These are phyloP conservation scores for Pogonocherus hispidulus DNA, from an alignment of 2,888 invertebrate species.

Conservation along the genomic window DNA sequence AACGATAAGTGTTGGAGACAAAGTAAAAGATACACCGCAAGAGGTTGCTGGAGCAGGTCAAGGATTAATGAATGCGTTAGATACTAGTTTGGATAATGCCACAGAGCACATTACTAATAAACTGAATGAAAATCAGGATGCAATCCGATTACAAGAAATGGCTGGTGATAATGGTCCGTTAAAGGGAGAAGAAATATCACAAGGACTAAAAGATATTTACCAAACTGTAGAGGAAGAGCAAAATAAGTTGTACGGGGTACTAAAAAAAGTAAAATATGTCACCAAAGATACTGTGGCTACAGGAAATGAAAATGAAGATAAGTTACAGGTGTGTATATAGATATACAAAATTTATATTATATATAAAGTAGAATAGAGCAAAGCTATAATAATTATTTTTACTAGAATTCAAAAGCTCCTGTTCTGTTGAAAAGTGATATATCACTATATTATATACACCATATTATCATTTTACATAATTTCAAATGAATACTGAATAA, in stretches of 20 bases:
- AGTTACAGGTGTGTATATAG: background rate
- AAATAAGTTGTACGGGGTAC: background rate
- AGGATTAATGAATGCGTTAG: background rate
- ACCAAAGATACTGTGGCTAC: background rate
- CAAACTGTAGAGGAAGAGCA: background rate
- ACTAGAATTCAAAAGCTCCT: no score
- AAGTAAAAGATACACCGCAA: background rate
- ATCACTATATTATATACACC: no score
- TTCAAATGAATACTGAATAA: no score
- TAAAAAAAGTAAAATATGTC: background rate
- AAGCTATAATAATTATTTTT: no score
- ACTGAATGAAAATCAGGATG: background rate
- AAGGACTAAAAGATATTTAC: background rate
- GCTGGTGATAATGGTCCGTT: background rate
- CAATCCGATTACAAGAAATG: background rate
- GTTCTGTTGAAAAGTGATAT: no score
- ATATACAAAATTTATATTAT: no score
- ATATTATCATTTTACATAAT: no score
- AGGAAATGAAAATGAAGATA: background rate
- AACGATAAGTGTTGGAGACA: background rate
- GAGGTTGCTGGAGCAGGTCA: background rate
- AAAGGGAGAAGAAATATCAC: background rate
- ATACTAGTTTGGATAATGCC: no score
- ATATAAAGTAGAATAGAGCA: no score
- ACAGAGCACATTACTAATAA: background rate